A percentile compares a stretch with the other conserved stretches of the same genome.
Evolutionary conservation across 2,113 vertebrate species (phyloP).

Genomic region (Chelonoidis abingdonii): DNA sequence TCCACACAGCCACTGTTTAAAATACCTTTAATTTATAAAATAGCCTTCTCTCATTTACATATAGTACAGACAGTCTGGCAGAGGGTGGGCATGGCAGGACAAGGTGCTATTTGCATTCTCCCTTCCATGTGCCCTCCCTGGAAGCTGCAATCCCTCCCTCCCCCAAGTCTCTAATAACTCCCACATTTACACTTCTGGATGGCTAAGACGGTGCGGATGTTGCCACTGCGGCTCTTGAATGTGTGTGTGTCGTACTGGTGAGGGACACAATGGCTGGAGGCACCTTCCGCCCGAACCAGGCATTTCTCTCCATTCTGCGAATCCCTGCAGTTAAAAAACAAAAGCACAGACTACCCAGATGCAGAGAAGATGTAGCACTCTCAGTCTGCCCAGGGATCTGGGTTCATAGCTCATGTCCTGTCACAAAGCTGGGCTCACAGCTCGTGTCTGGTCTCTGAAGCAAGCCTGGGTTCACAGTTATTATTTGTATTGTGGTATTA

Average conservation of each 20-base stretch:
- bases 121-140: neutral
- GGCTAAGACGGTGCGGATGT: constrained; percentile 55
- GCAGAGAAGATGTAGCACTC: neutral
- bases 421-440: neutral
- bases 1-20: neutral
- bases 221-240: constrained; percentile 66
- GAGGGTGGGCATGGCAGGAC: neutral
- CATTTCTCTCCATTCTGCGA: constrained; percentile 63
- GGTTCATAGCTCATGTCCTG: neutral
- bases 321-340: constrained; percentile 63
- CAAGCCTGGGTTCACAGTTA: neutral
- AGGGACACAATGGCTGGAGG: constrained; percentile 66
- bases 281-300: constrained; percentile 74
- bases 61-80: constrained; percentile 51
- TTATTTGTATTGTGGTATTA: neutral
- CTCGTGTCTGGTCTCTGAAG: neutral
- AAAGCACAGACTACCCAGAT: fast-evolving
- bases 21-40: constrained; percentile 33
- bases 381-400: neutral
- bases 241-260: constrained; percentile 56
- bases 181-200: constrained; percentile 76
- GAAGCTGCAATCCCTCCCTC: neutral
- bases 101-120: neutral
- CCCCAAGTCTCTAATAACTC: constrained; percentile 25
- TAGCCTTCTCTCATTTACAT: constrained; percentile 50